Evolutionary conservation across 2,113 vertebrate species (phyloP), one percentile per base, ranked within the genome.

Genomic region (Mesitornis unicolor): DNA sequence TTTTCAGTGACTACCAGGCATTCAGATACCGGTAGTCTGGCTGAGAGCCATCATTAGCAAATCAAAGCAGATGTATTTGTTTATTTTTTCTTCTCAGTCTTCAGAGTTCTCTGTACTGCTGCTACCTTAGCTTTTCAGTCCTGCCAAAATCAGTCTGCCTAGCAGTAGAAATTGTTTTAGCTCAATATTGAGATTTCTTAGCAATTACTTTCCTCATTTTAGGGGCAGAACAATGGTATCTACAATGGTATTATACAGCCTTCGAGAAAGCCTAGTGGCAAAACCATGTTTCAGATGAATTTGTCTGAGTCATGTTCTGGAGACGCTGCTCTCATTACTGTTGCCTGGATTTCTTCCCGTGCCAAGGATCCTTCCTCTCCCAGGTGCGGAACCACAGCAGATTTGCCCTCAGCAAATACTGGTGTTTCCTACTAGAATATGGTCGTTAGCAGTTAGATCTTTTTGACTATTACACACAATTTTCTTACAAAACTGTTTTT

Each of bases 1-100:
- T 93, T 94, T 86, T 40, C 90, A 45, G 68, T 64, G 92, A 81
- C 85, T 96, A 91, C 43, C 47, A 91, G 83, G 85, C 90, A 75
- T 88, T 90, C 79, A 77, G 36, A 80, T 40, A 60, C 68, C 3
- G 1, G 51, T 35, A 77, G 45, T 65, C 90, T 93, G 69, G 63
- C 90, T 86, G 54, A 92, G 65, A 77, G 85, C 68, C 78, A 84
- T 86, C 83, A 96, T 95, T 92, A 96, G 79, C 79, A 93, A 94
- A 96, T 87, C 88, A 89, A 90, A 96, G 90, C 79, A 94, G 76
- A 92, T 93, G 43, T 80, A 81, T 90, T 90, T 75, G 51, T 89
- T 17, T 40, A 19, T 56, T 86, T 88, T 87, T 74, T 21, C 63
- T 86, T 68, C 76, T 59, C 38, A 50, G 35, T 48, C 64, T 47